A percentile compares a stretch with the other conserved stretches of the same genome.
phyloP scores from a whole-genome alignment of 2,888 invertebrate genomes.

The Drosophila subquinaria region DNA sequence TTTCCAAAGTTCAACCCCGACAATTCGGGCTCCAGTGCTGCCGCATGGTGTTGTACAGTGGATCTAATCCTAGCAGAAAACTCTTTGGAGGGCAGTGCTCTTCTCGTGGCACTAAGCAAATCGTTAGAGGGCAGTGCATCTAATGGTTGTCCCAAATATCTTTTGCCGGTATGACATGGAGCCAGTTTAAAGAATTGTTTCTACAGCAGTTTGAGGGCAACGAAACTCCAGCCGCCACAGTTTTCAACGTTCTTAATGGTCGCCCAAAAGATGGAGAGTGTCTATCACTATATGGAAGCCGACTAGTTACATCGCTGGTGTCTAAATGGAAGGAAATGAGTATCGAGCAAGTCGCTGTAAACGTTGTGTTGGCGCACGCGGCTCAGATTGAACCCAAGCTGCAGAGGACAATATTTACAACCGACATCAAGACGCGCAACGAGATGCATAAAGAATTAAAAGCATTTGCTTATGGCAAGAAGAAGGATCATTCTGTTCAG shows the following conservation, averaged over 20 bases:
- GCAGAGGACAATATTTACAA: not conserved
- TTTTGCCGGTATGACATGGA: conserved; percentile 11
- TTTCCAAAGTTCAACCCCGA: too few species aligned
- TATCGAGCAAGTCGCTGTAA: conserved; percentile 1
- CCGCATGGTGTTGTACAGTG: too few species aligned
- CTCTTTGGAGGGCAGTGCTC: too few species aligned
- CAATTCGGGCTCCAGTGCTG: too few species aligned
- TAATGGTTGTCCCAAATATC: conserved; percentile 24
- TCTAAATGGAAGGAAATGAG: conserved; percentile 13
- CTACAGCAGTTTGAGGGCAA: conserved; percentile 21
- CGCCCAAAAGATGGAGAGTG: conserved; percentile 8
- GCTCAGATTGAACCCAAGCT: conserved; percentile 2
- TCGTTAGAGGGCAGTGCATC: conserved; percentile 32
- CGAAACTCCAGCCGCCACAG: conserved; percentile 8
- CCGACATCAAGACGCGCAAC: conserved; percentile 3
- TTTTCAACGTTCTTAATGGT: conserved; percentile 10
- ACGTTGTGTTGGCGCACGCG: not conserved
- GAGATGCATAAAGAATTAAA: conserved; percentile 1
- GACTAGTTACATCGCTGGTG: conserved; percentile 11
- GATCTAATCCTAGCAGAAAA: too few species aligned
- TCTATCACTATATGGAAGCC: conserved; percentile 8
- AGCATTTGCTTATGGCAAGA: conserved; percentile 3
- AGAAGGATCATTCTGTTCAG: not conserved
- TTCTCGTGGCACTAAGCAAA: conserved; percentile 26
- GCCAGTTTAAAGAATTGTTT: conserved; percentile 30